Percentiles rank a stretch among this genome's conserved stretches.
phyloP scores from a whole-genome alignment of 2,888 invertebrate genomes.

The Toxonevra muliebris region DNA sequence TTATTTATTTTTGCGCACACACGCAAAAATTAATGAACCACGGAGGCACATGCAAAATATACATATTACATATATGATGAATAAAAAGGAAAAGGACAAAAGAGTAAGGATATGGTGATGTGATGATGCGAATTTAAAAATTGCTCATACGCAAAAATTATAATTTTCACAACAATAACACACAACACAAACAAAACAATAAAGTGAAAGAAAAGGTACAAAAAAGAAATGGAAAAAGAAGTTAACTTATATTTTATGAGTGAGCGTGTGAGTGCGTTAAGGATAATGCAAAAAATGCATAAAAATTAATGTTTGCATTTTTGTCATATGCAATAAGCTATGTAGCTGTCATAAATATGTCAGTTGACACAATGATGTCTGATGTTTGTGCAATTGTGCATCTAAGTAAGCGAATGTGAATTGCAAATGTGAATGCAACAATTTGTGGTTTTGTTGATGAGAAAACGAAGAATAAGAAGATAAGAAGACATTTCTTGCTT shows the following conservation, averaged over 20 bases:
- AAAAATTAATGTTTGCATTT: conserved; percentile 49
- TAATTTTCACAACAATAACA: conserved; percentile 8
- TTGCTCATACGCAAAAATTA: conserved; percentile 19
- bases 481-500: too few relatives aligned
- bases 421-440: neutral
- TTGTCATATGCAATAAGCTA: too few relatives aligned
- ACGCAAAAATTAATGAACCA: conserved; percentile 60
- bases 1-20: conserved; percentile 3
- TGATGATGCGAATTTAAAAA: conserved; percentile 6
- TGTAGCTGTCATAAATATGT: neutral
- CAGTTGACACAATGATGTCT: conserved; percentile 40
- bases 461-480: neutral
- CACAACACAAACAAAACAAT: too few relatives aligned
- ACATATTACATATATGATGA: too few relatives aligned
- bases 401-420: conserved; percentile 3
- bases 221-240: too few relatives aligned
- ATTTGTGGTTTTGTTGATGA: neutral
- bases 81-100: neutral
- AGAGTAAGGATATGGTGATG: neutral
- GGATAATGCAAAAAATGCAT: conserved; percentile 38
- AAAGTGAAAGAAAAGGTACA: too few relatives aligned
- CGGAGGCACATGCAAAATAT: conserved; percentile 47
- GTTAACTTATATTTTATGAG: too few relatives aligned
- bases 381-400: conserved; percentile 38
- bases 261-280: neutral